Base-by-base conservation (phyloP, 1,140 invertebrate species). In the Lepidurus arcticus region DNA sequence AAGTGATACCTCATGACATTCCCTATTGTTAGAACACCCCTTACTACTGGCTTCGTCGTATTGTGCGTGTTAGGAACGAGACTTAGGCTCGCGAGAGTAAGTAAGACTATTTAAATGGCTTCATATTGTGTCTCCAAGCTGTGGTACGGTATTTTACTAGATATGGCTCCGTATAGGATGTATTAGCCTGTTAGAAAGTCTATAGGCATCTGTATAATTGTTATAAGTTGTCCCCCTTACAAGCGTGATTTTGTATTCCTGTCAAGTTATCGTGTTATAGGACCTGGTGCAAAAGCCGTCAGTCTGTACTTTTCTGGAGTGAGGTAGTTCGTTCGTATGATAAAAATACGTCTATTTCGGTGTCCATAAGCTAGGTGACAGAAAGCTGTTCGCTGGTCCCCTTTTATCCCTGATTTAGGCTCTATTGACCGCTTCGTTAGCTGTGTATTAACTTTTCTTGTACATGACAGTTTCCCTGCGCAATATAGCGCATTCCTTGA, bases 1-100 rank as follows among this genome's bases (percentile, higher is more conserved):
- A 65, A 65, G 53, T 65, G 53, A 65, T 65, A 65, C 53, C 53
- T 65, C 53, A 65, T 65, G 53, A 65, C 53, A 65, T 65, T 65
- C 53, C 53, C 53, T 65, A 21, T 65, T 65, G 21, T 65, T 65
- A n/a, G 21, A 65, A 21, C n/a, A 13, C 6, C 53, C 53, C 13
- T 21, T 21, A 1, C 4, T n/a, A 16, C 21, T 65, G 21, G 53
- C n/a, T n/a, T 65, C 21, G 21, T 16, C 53, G 53, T 65, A 21
- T 65, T 65, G 53, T 65, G 34, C 34, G 53, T 65, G 13, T 65
- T 65, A 65, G 53, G 21, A 21, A 21, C 21, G n/a, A 65, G 53
- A 65, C 53, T 47, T 65, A 65, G 13, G 16, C 13, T 13, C 21
- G 53, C 9, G 3, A 65, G 21, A 65, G 13, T 65, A 4, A n/a